Base-by-base conservation (phyloP, 2,888 invertebrate genomes). In the Flabesymbios commensalis region DNA sequence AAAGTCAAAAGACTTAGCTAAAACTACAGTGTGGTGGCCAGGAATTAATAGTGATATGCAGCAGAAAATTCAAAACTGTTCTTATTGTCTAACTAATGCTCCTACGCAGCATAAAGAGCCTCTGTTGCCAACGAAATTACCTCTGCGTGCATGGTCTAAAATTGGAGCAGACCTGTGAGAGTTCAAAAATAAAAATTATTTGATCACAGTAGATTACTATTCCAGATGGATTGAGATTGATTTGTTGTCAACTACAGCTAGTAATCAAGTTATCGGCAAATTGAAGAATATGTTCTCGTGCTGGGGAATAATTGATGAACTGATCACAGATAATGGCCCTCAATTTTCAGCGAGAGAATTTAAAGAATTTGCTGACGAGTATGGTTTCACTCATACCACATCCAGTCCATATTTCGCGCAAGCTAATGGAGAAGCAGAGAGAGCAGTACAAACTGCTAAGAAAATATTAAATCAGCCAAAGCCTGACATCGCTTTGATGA, bases 161-260 rank as follows among this genome's bases (percentile, higher is more conserved):
- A 45, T 63, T 0, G 60, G 59, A 0, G 67, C 63, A 1, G 70
- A 71, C 31, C 28, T 70, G 3, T 70, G 36, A 28, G 64, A 68
- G 22, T 33, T 63, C 1, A n/a, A n/a, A n/a, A n/a, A n/a, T n/a
- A n/a, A n/a, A n/a, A n/a, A n/a, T n/a, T n/a, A n/a, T n/a, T n/a
- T n/a, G n/a, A n/a, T n/a, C n/a, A n/a, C n/a, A n/a, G 59, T 61
- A 2, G 68, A 70, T 51, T 70, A 70, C 42, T 67, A 39, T 28
- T 62, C 68, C 3, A 32, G 57, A 33, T 57, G 14, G 4, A 51
- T 57, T 51, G 57, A 57, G 26, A 51, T 57, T n/a, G 28, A 22
- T 4, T 7, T 10, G 17, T 7, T 55, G 53, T 17, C 5, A 10
- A 49, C 28, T 19, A 49, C 49, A 14, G 29, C 49, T 10, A 14